These are phyloP conservation scores for Eudemis profundana DNA, from an alignment of 2,888 invertebrate species.

Conservation along the genomic window DNA sequence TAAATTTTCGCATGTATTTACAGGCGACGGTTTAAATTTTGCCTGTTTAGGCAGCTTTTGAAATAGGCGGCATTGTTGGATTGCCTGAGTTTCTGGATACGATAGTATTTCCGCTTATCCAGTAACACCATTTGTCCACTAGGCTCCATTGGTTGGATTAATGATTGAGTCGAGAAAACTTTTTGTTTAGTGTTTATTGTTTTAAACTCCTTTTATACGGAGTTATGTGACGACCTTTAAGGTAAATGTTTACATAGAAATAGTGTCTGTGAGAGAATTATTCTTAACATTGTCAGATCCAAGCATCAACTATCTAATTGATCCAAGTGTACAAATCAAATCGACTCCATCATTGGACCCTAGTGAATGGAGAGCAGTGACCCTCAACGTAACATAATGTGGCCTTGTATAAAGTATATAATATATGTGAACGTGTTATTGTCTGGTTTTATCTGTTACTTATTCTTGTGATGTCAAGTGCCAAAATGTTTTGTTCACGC, in stretches of 20 bases:
- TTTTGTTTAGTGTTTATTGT: no score
- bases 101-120: neutral
- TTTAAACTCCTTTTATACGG: no score
- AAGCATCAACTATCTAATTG: no score
- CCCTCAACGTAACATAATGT: slow-evolving; percentile 20
- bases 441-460: slow-evolving; percentile 32
- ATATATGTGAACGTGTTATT: slow-evolving; percentile 33
- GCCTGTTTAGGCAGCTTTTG: slow-evolving; percentile 26
- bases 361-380: neutral
- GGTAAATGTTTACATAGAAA: no score
- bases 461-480: slow-evolving; percentile 43
- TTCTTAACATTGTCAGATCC: no score
- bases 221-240: no score
- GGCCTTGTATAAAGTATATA: slow-evolving; percentile 40
- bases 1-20: neutral
- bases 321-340: no score
- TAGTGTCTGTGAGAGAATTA: no score
- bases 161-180: neutral
- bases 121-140: neutral
- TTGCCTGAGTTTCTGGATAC: neutral
- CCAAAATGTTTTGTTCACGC: slow-evolving; percentile 37
- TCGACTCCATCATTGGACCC: no score
- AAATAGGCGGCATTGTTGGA: neutral
- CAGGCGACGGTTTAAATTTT: slow-evolving; percentile 11
- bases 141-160: neutral